Evolutionary conservation across 2,797 vertebrate species (phyloP).

Genomic region (Aeoliscus strigatus): DNA sequence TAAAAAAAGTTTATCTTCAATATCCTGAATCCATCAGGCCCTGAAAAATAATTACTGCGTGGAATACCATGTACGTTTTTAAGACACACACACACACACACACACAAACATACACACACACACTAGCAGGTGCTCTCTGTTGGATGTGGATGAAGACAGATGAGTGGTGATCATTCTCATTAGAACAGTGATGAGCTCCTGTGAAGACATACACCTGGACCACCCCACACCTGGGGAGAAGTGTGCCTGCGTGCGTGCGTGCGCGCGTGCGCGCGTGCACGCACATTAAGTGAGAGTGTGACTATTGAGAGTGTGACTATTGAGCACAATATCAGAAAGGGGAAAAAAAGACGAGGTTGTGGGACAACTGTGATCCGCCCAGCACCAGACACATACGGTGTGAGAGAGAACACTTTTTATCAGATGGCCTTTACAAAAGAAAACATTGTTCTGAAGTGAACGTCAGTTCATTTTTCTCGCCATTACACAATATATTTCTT

Average conservation of each 20-base stretch:
- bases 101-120: slow-evolving; percentile 24
- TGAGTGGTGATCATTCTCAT: slow-evolving; percentile 74
- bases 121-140: slow-evolving; percentile 77
- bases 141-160: slow-evolving; percentile 79
- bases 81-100: slow-evolving; percentile 7
- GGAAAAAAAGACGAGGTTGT: too few species aligned
- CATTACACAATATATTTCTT: slow-evolving; percentile 40
- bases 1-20: too few species aligned
- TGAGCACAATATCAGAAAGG: too few species aligned
- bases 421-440: slow-evolving; percentile 29
- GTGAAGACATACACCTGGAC: slow-evolving; percentile 75
- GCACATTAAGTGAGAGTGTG: slow-evolving; percentile 21
- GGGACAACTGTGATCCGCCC: slow-evolving; percentile 18
- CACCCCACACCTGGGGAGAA: slow-evolving; percentile 68
- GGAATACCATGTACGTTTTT: too few species aligned
- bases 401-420: slow-evolving; percentile 29
- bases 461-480: slow-evolving; percentile 31
- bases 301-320: slow-evolving; percentile 11
- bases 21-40: too few species aligned
- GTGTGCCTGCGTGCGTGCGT: slow-evolving; percentile 15
- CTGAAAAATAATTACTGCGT: too few species aligned
- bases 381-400: slow-evolving; percentile 7
- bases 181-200: slow-evolving; percentile 77
- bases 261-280: slow-evolving; percentile 8
- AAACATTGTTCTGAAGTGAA: slow-evolving; percentile 16